These are phyloP conservation scores for Helogale parvula DNA, from an alignment of 2,113 vertebrate species.

Conservation along the genomic window DNA sequence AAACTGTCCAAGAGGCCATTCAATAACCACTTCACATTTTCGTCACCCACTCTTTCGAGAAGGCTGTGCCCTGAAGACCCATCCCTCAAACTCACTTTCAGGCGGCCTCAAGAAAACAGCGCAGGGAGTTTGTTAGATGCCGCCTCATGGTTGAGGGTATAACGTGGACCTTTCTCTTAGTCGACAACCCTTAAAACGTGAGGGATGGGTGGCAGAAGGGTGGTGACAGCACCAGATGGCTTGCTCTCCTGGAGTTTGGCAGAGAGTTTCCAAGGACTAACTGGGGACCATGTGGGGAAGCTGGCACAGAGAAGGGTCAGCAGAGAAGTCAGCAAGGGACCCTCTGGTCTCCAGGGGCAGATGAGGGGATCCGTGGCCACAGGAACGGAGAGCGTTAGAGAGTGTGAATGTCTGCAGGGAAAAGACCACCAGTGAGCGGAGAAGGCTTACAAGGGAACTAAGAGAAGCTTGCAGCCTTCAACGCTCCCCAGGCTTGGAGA, in stretches of 20 bases:
- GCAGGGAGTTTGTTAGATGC: background rate
- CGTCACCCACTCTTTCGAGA: background rate
- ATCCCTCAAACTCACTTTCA: background rate
- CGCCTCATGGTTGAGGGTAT: too few species aligned
- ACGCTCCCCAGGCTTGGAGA: background rate
- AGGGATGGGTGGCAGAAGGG: background rate
- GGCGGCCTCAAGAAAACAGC: background rate
- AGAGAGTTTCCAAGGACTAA: background rate
- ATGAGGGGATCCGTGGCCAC: too few species aligned
- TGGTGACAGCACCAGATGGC: background rate
- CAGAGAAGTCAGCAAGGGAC: background rate
- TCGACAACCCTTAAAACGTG: background rate
- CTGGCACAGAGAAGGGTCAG: accelerated
- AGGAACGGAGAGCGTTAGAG: background rate
- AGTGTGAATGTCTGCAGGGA: background rate
- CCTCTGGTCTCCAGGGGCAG: background rate
- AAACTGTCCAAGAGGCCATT: background rate
- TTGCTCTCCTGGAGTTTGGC: background rate
- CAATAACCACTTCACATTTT: background rate
- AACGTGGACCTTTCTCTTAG: background rate
- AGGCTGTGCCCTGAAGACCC: background rate
- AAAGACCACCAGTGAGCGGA: accelerated
- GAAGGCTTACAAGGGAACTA: background rate
- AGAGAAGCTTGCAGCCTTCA: background rate
- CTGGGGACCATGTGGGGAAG: background rate